Evolutionary conservation across 1,140 invertebrate species (phyloP).

Genomic region (Drosophila navojoa): DNA sequence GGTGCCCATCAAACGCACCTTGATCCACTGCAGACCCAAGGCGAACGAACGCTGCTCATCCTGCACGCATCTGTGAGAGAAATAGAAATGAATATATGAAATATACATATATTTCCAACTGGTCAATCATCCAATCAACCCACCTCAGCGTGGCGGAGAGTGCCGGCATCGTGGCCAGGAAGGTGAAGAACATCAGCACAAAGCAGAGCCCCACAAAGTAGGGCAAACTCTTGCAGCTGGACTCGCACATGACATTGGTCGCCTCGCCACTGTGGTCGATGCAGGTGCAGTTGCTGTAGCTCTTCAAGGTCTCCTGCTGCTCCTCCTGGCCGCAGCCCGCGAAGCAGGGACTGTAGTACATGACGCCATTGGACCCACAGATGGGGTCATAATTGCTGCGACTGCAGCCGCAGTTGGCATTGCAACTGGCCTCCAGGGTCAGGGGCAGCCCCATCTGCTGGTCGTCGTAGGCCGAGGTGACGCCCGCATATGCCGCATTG

Average conservation of each 20-base stretch:
- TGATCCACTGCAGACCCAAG: slow-evolving; percentile 94
- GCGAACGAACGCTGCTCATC: slow-evolving; percentile 94
- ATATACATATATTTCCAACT: too few species aligned
- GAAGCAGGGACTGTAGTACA: slow-evolving; percentile 93
- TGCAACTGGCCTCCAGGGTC: slow-evolving; percentile 85
- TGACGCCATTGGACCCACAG: slow-evolving; percentile 91
- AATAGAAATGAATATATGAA: background rate
- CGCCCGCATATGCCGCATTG: slow-evolving; percentile 89
- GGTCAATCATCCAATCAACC: slow-evolving; percentile 2
- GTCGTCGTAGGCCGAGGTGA: slow-evolving; percentile 86
- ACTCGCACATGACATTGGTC: slow-evolving; percentile 85
- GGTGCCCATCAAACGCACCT: slow-evolving; percentile 91
- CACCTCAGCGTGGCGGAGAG: slow-evolving; percentile 90
- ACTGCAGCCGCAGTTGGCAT: slow-evolving; percentile 87
- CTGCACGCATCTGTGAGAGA: slow-evolving; percentile 88
- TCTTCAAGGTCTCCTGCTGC: slow-evolving; percentile 62
- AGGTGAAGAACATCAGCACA: slow-evolving; percentile 90
- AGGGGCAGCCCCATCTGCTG: background rate
- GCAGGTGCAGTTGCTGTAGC: slow-evolving; percentile 86
- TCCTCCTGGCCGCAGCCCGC: slow-evolving; percentile 88
- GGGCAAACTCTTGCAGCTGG: slow-evolving; percentile 87
- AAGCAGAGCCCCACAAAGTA: slow-evolving; percentile 89
- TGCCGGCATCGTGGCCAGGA: slow-evolving; percentile 91
- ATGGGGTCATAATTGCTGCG: slow-evolving; percentile 85
- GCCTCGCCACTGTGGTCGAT: slow-evolving; percentile 55